Evolutionary conservation across 2,888 invertebrate genomes (phyloP).

Genomic region (Clepsis dumicolana): DNA sequence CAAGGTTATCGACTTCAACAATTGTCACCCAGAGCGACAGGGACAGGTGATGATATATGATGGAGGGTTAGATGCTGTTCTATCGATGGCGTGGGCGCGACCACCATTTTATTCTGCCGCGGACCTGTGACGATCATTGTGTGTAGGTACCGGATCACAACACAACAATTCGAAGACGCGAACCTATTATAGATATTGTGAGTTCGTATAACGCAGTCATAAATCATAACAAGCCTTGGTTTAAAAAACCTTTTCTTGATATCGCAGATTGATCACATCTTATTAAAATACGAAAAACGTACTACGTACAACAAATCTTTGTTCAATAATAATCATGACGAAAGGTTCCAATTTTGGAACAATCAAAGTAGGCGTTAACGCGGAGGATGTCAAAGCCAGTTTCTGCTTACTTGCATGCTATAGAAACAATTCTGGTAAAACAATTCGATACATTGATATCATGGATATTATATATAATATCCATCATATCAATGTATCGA

Average conservation of each 20-base stretch:
- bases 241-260: neutral
- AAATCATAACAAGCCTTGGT: constrained; percentile 17
- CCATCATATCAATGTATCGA: constrained; percentile 15
- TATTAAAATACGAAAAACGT: constrained; percentile 1
- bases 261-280: constrained; percentile 7
- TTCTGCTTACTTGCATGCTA: neutral
- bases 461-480: no score
- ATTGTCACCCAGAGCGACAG: constrained; percentile 48
- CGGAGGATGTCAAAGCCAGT: neutral
- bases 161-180: constrained; percentile 49
- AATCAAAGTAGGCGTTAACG: constrained; percentile 2
- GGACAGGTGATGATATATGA: constrained; percentile 64
- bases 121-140: constrained; percentile 57
- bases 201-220: constrained; percentile 39
- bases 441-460: no score
- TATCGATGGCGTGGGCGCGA: constrained; percentile 60
- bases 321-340: constrained; percentile 9
- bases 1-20: constrained; percentile 67
- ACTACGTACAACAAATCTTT: neutral
- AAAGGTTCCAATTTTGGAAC: neutral
- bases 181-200: constrained; percentile 48
- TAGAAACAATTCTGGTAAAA: no score
- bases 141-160: constrained; percentile 50
- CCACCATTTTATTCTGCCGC: constrained; percentile 51
- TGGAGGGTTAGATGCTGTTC: constrained; percentile 57